Evolutionary conservation across 2,888 invertebrate genomes (phyloP), one percentile per base, ranked within the genome.

Genomic region (Caenorhabditis japonica): DNA sequence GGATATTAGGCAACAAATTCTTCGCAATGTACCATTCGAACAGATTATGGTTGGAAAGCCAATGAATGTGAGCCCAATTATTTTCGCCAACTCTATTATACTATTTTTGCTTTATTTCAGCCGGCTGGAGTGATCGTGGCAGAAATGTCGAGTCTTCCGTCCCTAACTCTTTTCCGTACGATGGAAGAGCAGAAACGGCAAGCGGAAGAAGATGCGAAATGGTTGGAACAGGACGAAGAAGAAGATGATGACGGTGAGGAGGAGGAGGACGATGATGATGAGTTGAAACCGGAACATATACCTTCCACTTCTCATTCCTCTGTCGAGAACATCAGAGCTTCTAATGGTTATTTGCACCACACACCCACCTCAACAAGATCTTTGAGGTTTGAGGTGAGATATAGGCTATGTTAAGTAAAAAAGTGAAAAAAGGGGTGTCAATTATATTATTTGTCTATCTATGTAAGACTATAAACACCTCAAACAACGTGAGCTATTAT

Each of bases 141-240:
- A 8, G 83, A 84, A 52, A 81, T 82, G 52, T 75, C 79, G 5
- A 47, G 72, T 13, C 60, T 84, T 8, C 83, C 84, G n/a, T 76
- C 73, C 13, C 66, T 83, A 15, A 82, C 83, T 10, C 72, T 85
- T 19, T 83, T 79, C 75, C 64, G 83, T 43, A 75, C 84, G 1
- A 55, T 84, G 59, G 84, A 84, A 61, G 77, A 82, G 44, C 84
- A 84, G 56, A 52, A 80, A 17, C 47, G 76, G 4, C 85, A 85
- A 41, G 82, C 81, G 10, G 84, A 85, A 49, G 85, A 83, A 52
- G 85, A 85, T 56, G 85, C 85, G 23, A 75, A 75, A 52, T 85
- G 85, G 85, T 68, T 85, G 52, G 81, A 83, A 36, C 80, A 81
- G 47, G 79, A 68, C n/a, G 74, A 70, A 4, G 60, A 61, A 10